These are phyloP conservation scores for Rhegmatorhina hoffmannsi DNA, from an alignment of 2,113 vertebrate genomes.

Conservation along the genomic window DNA sequence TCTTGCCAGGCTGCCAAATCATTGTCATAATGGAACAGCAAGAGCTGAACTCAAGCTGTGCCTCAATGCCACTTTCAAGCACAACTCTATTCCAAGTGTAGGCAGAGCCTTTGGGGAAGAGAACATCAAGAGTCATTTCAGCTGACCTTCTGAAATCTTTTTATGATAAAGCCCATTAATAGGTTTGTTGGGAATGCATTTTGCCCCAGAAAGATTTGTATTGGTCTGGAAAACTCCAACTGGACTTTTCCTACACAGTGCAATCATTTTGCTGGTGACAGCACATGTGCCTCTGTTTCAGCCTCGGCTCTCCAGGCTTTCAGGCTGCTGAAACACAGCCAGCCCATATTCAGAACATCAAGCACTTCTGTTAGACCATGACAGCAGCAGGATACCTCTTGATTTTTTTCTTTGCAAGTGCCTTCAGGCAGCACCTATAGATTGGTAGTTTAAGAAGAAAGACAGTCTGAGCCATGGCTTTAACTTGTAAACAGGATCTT, in stretches of 20 bases:
- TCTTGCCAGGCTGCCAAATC: constrained; percentile 32
- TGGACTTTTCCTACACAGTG: background rate
- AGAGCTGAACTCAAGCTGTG: constrained; percentile 20
- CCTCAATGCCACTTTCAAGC: background rate
- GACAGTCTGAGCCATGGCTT: constrained; percentile 53
- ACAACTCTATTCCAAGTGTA: background rate
- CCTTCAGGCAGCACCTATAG: constrained; percentile 37
- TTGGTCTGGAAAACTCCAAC: background rate
- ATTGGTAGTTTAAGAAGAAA: constrained; percentile 18
- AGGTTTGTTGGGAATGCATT: background rate
- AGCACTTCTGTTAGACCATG: background rate
- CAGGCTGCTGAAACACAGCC: background rate
- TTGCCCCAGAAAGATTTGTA: background rate
- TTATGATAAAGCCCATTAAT: background rate
- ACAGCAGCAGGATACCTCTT: constrained; percentile 28
- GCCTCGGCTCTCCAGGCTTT: background rate
- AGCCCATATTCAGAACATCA: background rate
- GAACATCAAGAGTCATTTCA: constrained; percentile 14
- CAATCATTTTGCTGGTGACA: constrained; percentile 21
- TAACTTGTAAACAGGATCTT: constrained; percentile 72
- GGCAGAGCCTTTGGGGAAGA: background rate
- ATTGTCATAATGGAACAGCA: background rate
- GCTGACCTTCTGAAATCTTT: background rate
- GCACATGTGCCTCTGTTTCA: background rate
- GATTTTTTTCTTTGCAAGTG: background rate